Conservation (phyloP, 2,888 invertebrate genomes). For the Mactromeris polynyma region DNA sequence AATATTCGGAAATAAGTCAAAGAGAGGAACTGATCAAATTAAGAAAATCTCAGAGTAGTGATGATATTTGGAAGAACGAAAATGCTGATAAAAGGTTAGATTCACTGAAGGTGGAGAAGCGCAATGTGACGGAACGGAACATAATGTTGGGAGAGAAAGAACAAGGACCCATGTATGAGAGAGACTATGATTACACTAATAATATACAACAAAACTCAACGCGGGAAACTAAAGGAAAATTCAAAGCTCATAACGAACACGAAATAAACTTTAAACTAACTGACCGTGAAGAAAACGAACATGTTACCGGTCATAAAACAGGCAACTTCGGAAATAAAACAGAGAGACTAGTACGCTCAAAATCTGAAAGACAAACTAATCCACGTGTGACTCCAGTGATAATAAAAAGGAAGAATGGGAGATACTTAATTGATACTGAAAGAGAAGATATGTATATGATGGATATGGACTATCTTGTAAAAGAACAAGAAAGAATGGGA, state of each 20-base stretch:
- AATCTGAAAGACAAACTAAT: not conserved
- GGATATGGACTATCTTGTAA: slow-evolving; percentile 52
- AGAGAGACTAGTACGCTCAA: not conserved
- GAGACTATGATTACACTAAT: not conserved
- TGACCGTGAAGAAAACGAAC: not conserved
- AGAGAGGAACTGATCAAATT: slow-evolving; percentile 27
- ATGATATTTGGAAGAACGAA: slow-evolving; percentile 36
- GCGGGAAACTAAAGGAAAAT: not conserved
- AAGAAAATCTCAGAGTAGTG: slow-evolving; percentile 46
- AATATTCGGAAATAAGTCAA: slow-evolving; percentile 1
- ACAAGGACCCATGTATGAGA: not conserved
- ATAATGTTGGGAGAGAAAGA: not conserved
- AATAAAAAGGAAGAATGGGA: slow-evolving; percentile 9
- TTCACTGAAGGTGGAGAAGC: slow-evolving; percentile 30
- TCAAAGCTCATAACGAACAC: not conserved
- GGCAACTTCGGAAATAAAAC: slow-evolving; percentile 13
- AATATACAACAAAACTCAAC: not conserved
- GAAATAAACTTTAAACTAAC: not conserved
- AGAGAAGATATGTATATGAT: slow-evolving; percentile 65
- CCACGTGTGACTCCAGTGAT: not conserved
- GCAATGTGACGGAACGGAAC: not conserved
- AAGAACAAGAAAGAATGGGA: slow-evolving; percentile 24
- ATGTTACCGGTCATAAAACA: not conserved
- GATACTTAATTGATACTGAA: slow-evolving; percentile 43
- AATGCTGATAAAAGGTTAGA: slow-evolving; percentile 29